These are phyloP conservation scores for Gorsachius magnificus DNA, from an alignment of 2,797 vertebrate genomes.

Conservation along the genomic window DNA sequence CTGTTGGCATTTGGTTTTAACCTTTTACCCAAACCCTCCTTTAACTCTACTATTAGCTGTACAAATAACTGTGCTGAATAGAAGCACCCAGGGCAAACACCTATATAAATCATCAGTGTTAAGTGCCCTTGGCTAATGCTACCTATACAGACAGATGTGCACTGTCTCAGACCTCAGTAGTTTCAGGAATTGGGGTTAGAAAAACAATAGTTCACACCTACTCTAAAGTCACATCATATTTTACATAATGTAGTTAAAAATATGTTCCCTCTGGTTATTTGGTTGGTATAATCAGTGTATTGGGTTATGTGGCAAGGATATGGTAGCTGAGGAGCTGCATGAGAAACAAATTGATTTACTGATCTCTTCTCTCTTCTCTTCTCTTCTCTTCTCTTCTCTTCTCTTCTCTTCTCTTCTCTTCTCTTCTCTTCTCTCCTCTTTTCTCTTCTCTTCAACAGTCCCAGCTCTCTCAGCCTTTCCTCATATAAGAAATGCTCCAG, in stretches of 20 bases:
- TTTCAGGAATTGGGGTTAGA: background rate
- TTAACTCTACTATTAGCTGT: background rate
- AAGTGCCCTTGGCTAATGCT: background rate
- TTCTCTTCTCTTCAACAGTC: background rate
- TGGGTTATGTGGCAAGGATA: background rate
- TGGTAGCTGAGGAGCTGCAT: background rate
- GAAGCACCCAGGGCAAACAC: background rate
- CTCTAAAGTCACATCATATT: background rate
- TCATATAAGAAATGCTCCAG: background rate
- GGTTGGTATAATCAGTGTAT: background rate
- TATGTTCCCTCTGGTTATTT: background rate
- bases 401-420: too few species aligned
- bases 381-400: too few species aligned
- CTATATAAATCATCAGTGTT: background rate
- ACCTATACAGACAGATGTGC: background rate
- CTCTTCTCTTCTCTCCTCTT: background rate
- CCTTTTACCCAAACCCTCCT: background rate
- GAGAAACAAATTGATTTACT: too few species aligned
- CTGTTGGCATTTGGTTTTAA: background rate
- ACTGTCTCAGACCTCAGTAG: background rate
- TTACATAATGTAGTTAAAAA: background rate
- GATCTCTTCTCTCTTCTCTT: background rate
- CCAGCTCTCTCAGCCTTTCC: background rate
- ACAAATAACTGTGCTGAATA: background rate
- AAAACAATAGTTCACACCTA: background rate